Evolutionary conservation across 37 sponge, comb jelly and placozoan genomes (phyloP).

Genomic region (Tethya wilhelma): DNA sequence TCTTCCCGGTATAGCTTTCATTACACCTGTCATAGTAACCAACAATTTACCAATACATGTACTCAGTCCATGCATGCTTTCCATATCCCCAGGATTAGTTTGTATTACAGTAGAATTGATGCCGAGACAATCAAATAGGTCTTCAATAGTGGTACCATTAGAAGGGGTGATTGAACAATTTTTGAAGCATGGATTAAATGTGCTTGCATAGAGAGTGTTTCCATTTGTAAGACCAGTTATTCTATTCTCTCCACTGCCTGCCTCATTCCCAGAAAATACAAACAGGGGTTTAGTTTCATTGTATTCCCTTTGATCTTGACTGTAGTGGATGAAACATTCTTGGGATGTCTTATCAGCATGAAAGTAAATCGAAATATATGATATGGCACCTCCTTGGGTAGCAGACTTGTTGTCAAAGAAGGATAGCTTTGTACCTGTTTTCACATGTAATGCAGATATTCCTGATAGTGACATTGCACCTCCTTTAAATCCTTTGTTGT

Average conservation of each 20-base stretch:
- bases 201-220: slow-evolving; percentile 4
- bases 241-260: neutral
- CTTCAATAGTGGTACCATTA: no score
- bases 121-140: no score
- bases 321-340: slow-evolving; percentile 19
- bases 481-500: slow-evolving; percentile 22
- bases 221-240: slow-evolving; percentile 2
- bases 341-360: slow-evolving; percentile 5
- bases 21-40: no score
- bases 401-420: neutral
- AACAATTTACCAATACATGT: no score
- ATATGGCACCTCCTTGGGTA: slow-evolving; percentile 21
- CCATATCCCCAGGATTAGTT: no score
- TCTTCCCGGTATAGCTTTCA: no score
- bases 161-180: neutral
- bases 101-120: no score
- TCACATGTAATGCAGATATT: neutral
- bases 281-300: no score
- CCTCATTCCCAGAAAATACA: neutral
- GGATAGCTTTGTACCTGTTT: neutral
- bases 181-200: slow-evolving; percentile 23
- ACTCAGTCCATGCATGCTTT: no score
- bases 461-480: slow-evolving; percentile 25
- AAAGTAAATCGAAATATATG: neutral
- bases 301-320: no score